A percentile compares a stretch with the other conserved stretches of the same genome.
These are phyloP conservation scores for Kradibia gibbosae DNA, from an alignment of 1,140 invertebrate species.

Conservation along the genomic window DNA sequence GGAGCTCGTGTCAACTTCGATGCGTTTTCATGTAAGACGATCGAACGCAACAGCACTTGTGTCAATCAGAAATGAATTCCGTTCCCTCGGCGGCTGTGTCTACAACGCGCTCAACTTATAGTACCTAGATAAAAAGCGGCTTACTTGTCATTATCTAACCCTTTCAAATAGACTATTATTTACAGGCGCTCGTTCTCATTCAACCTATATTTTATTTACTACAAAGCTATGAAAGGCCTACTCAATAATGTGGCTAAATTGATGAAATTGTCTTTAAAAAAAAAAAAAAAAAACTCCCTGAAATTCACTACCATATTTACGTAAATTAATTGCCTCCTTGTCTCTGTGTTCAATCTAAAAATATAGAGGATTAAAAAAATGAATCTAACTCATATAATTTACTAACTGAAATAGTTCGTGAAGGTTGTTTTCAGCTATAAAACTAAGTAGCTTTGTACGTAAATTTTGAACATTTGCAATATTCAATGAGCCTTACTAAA, in stretches of 20 bases:
- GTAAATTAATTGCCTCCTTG: constrained; percentile 9
- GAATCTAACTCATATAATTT: too few species aligned
- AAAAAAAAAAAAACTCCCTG: not conserved
- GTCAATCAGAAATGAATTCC: constrained; percentile 31
- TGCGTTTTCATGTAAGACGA: constrained; percentile 40
- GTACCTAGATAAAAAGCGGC: constrained; percentile 4
- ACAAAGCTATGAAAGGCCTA: constrained; percentile 39
- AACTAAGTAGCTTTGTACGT: not conserved
- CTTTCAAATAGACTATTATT: constrained; percentile 55
- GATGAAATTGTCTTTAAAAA: not conserved
- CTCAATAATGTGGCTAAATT: constrained; percentile 21
- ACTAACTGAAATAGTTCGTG: not conserved
- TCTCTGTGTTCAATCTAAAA: not conserved
- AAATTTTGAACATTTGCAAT: not conserved
- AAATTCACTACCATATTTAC: not conserved
- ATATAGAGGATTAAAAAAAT: not conserved
- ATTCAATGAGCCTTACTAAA: not conserved
- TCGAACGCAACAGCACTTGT: constrained; percentile 23
- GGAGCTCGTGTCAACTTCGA: constrained; percentile 8
- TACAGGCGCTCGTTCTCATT: constrained; percentile 58
- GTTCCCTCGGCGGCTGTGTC: constrained; percentile 16
- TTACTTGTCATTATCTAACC: constrained; percentile 15
- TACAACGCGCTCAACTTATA: not conserved
- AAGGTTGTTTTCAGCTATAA: too few species aligned
- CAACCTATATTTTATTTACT: constrained; percentile 62